Conservation (phyloP, 2,888 invertebrate species). For the Hirtodrosophila duncani region DNA sequence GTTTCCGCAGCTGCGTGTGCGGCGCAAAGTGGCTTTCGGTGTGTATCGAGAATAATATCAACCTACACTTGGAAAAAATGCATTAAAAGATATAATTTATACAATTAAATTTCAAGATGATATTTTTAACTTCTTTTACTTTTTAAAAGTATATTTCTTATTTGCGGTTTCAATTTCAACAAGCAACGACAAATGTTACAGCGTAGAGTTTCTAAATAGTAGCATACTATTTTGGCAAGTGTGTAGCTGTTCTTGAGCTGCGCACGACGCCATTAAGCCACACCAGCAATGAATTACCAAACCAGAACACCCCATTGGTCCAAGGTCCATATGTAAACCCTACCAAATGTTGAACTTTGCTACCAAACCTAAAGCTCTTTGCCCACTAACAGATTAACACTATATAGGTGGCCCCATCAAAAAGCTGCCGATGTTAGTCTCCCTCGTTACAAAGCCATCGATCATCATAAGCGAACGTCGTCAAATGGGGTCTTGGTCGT, state of each 20-base stretch:
- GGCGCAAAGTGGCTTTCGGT: constrained; percentile 42
- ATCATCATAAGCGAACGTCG: constrained; percentile 45
- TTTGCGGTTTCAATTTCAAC: too few species aligned
- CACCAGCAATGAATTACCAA: background rate
- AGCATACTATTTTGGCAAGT: constrained; percentile 10
- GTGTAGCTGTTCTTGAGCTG: too few species aligned
- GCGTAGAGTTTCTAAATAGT: too few species aligned
- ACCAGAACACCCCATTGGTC: constrained; percentile 33
- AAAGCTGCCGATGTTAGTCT: constrained; percentile 25
- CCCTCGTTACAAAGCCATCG: constrained; percentile 59
- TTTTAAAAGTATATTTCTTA: too few species aligned
- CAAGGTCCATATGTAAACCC: constrained; percentile 43
- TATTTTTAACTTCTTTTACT: too few species aligned
- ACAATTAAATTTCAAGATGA: too few species aligned
- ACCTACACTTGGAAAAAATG: too few species aligned
- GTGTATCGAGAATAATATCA: too few species aligned
- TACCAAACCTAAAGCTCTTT: constrained; percentile 25
- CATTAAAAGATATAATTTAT: too few species aligned
- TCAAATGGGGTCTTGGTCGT: constrained; percentile 16
- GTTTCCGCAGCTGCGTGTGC: constrained; percentile 67
- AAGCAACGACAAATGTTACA: too few species aligned
- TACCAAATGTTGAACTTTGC: constrained; percentile 57
- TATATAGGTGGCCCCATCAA: constrained; percentile 30
- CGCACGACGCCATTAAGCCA: constrained; percentile 28
- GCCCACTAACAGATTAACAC: constrained; percentile 36